These are phyloP conservation scores for Micronycteris hirsuta DNA, from an alignment of 2,113 vertebrate genomes.

Conservation along the genomic window DNA sequence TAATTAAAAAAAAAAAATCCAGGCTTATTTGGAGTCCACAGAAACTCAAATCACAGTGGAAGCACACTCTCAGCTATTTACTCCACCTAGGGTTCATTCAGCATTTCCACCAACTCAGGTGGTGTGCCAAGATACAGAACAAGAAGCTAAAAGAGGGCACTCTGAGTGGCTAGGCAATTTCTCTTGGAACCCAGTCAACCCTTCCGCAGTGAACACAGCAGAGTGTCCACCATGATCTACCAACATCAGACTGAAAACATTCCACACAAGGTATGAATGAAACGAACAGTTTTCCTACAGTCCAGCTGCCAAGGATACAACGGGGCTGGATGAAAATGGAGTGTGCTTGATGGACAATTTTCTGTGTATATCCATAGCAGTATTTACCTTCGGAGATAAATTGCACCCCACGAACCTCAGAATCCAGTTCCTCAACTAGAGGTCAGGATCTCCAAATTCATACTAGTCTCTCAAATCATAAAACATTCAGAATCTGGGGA, in stretches of 20 bases:
- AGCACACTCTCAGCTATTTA: not conserved
- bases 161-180: not conserved
- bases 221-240: not conserved
- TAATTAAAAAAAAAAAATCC: not conserved
- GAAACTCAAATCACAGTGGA: not conserved
- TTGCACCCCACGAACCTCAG: not conserved
- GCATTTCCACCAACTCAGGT: not conserved
- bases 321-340: not conserved
- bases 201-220: not conserved
- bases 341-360: not conserved
- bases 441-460: slow-evolving; percentile 44
- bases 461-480: not conserved
- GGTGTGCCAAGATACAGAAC: not conserved
- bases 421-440: not conserved
- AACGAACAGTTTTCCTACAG: not conserved
- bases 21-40: not conserved
- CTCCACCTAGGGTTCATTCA: not conserved
- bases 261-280: not conserved
- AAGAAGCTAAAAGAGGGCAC: not conserved
- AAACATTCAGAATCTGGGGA: slow-evolving; percentile 4
- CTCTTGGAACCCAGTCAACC: not conserved
- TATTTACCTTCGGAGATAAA: slow-evolving; percentile 38
- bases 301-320: slow-evolving; percentile 16
- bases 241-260: slow-evolving; percentile 2
- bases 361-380: not conserved